Base-by-base conservation (phyloP, 1,140 invertebrate species). In the Drosophila watanabei region DNA sequence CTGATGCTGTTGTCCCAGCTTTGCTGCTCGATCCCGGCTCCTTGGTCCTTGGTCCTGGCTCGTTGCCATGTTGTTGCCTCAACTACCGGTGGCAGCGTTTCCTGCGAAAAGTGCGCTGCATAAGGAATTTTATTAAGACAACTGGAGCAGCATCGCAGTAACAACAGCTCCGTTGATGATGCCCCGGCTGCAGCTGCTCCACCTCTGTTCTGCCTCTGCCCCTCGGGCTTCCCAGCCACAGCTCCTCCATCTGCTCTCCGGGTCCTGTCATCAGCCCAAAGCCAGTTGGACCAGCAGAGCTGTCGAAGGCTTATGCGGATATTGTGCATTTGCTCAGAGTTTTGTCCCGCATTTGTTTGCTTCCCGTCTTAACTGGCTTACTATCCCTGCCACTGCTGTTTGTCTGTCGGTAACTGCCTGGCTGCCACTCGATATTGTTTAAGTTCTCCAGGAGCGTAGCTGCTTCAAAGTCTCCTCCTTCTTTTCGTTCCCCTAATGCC, bases 121-220 rank as follows among this genome's bases (percentile, higher is more conserved):
- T 82, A 85, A 82, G 79, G 79, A 90, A 89, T 89, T 89, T 90
- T 80, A 89, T 90, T 90, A 89, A 89, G 86, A 90, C 79, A 90
- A 88, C 82, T 72, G 48, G 48, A 49, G 49, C 79, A 68, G 61
- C 58, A 57, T 48, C 58, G 68, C 64, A 72, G 51, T 51, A 68
- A 72, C 66, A 68, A 56, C 60, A 86, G 63, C 51, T 54, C 51
- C 57, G 72, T 87, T 89, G 85, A 84, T 88, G 85, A 81, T 88
- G 78, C 71, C 59, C 52, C 24, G 39, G 69, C 33, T 69, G 37
- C 43, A 52, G 57, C 35, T 71, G 61, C 43, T 57, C 20, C 33
- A 56, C 33, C 35, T 20, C 32, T 54, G 51, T 8, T 8, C n/a
- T 13, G 18, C n/a, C n/a, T 8, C n/a, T 13, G 41, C 49, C 52